Evolutionary conservation across 2,113 vertebrate genomes (phyloP), one percentile per base, ranked within the genome.

Genomic region (Psammodynastes pulverulentus): DNA sequence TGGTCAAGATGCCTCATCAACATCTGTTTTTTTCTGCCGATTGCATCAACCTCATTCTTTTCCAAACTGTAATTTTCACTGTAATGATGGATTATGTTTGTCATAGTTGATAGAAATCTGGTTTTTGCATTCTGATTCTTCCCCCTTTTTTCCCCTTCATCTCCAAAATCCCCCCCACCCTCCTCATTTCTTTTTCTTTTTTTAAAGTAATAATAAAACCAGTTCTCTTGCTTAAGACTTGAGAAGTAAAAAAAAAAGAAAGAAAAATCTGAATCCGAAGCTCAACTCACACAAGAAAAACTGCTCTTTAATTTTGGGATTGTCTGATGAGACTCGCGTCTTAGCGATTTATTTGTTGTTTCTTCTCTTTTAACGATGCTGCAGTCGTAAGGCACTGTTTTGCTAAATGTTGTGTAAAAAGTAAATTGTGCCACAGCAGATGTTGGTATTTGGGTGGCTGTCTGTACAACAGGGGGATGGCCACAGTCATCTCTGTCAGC

Each of bases 361-460:
- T 94, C 97, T 96, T 97, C 97, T 97, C 34, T 92, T 62, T 97
- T 98, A 96, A 97, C 97, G 98, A 97, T 97, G 95, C 96, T 93
- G 97, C 98, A 96, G 97, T 98, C 97, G 23, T 97, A 98, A 98
- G 96, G 96, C 98, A 97, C 98, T 95, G 96, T 97, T 98, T 96
- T 98, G 99, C 97, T 99, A 98, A 98, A 98, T 99, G 99, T 98
- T 98, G 98, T 98, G 98, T 98, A 98, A 98, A 98, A 99, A 98
- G 98, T 98, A 98, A 98, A 98, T 98, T 98, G 98, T 97, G 97
- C 93, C 96, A 96, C 96, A 97, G 98, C 98, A 98, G 99, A 98
- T 99, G 98, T 98, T 97, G 97, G 96, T 92, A 96, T 97, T 97
- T 97, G 97, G 97, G 97, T 98, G 97, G 97, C 96, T 98, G 97